phyloP scores from a whole-genome alignment of 2,797 vertebrate genomes.

The Benthosema pterotum region DNA sequence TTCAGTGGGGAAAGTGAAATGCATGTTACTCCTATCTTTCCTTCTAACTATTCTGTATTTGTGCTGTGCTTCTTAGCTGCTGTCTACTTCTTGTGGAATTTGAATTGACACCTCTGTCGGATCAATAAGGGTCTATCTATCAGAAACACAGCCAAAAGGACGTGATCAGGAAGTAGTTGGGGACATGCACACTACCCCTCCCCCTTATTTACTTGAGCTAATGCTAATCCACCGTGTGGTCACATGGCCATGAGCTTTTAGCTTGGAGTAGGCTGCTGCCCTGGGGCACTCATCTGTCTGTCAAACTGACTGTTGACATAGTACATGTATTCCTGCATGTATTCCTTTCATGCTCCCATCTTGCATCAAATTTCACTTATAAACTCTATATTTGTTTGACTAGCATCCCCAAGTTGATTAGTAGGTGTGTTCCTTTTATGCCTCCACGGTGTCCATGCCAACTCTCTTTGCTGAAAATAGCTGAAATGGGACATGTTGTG shows the following conservation, averaged over 20 bases:
- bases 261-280: conserved; percentile 46
- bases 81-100: too few species aligned
- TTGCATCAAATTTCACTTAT: conserved; percentile 28
- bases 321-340: conserved; percentile 34
- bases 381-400: too few species aligned
- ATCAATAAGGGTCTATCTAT: background rate
- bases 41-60: too few species aligned
- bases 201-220: conserved; percentile 70
- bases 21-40: too few species aligned
- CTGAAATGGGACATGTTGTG: too few species aligned
- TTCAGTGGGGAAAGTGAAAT: too few species aligned
- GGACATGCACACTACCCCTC: conserved; percentile 48
- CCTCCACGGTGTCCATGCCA: too few species aligned
- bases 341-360: conserved; percentile 37
- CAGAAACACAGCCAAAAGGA: conserved; percentile 54
- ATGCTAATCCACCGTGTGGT: conserved; percentile 69
- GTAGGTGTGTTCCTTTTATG: too few species aligned
- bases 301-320: conserved; percentile 69
- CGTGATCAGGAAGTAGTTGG: conserved; percentile 72
- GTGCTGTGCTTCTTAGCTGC: too few species aligned
- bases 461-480: too few species aligned
- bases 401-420: too few species aligned
- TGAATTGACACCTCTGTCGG: too few species aligned
- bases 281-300: conserved; percentile 66
- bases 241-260: conserved; percentile 72